A percentile compares a stretch with the other conserved stretches of the same genome.
Evolutionary conservation across 2,888 invertebrate genomes (phyloP).

Genomic region (Tupiocoris notatus): DNA sequence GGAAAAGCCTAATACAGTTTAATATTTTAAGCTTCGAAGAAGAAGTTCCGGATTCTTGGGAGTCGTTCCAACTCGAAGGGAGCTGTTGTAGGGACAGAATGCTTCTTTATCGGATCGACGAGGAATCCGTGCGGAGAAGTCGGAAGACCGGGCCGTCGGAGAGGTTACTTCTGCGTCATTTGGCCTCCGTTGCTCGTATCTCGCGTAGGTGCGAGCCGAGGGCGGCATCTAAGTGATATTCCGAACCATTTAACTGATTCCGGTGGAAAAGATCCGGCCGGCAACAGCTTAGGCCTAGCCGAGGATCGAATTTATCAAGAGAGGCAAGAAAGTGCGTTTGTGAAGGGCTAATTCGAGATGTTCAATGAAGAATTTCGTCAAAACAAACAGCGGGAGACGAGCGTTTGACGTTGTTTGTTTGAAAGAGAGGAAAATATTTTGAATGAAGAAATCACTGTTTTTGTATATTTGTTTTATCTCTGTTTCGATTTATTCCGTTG

Average conservation of each 20-base stretch:
- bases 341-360: too few relatives aligned
- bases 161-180: slow-evolving; percentile 28
- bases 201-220: slow-evolving; percentile 4
- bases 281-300: neutral
- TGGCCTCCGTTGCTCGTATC: neutral
- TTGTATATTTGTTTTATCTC: too few relatives aligned
- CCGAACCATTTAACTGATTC: slow-evolving; percentile 30
- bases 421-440: too few relatives aligned
- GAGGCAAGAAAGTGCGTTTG: too few relatives aligned
- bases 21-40: slow-evolving; percentile 28
- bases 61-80: neutral
- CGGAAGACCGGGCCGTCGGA: neutral
- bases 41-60: slow-evolving; percentile 7
- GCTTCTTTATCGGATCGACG: slow-evolving; percentile 13
- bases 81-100: neutral
- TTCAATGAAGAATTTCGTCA: too few relatives aligned
- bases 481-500: too few relatives aligned
- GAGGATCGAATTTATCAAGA: too few relatives aligned
- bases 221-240: slow-evolving; percentile 22
- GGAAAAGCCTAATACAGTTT: slow-evolving; percentile 21
- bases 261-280: neutral
- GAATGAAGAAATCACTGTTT: too few relatives aligned
- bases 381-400: too few relatives aligned
- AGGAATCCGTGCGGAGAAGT: slow-evolving; percentile 7
- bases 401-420: too few relatives aligned